Conservation (phyloP, 1,140 invertebrate species). For the Piezodorus guildinii region DNA sequence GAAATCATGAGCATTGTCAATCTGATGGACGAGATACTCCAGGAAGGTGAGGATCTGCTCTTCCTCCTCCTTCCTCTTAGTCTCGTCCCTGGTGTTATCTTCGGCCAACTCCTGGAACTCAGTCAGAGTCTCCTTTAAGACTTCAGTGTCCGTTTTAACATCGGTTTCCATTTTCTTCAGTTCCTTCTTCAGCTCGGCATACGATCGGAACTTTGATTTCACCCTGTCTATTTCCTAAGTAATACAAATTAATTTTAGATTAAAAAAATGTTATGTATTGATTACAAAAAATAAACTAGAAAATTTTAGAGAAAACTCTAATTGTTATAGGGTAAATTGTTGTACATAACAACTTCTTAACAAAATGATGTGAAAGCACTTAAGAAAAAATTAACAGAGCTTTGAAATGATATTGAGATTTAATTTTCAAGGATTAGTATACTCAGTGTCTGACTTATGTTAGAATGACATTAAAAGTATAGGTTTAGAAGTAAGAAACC, state of each 20-base stretch:
- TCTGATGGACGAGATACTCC: slow-evolving; percentile 62
- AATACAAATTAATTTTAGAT: not conserved
- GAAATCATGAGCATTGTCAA: slow-evolving; percentile 64
- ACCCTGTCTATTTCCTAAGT: slow-evolving; percentile 22
- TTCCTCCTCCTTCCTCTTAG: slow-evolving; percentile 34
- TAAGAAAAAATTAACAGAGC: too few relatives aligned
- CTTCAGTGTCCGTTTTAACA: slow-evolving; percentile 53
- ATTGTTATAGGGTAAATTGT: too few relatives aligned
- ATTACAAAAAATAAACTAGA: too few relatives aligned
- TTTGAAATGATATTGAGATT: too few relatives aligned
- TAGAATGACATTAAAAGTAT: too few relatives aligned
- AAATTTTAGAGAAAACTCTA: too few relatives aligned
- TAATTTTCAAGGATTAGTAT: too few relatives aligned
- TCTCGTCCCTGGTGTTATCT: not conserved
- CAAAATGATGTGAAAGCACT: too few relatives aligned
- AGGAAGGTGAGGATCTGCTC: slow-evolving; percentile 49
- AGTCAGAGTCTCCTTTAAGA: slow-evolving; percentile 46
- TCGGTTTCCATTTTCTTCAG: slow-evolving; percentile 46
- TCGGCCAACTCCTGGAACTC: slow-evolving; percentile 38
- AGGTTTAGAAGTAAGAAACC: too few relatives aligned
- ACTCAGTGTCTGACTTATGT: too few relatives aligned
- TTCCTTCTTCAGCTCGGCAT: slow-evolving; percentile 55
- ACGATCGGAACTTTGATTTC: slow-evolving; percentile 41
- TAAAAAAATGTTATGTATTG: too few relatives aligned
- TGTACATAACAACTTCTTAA: too few relatives aligned